phyloP scores from a whole-genome alignment of 2,797 vertebrate species.

The Tarsius wallacei region DNA sequence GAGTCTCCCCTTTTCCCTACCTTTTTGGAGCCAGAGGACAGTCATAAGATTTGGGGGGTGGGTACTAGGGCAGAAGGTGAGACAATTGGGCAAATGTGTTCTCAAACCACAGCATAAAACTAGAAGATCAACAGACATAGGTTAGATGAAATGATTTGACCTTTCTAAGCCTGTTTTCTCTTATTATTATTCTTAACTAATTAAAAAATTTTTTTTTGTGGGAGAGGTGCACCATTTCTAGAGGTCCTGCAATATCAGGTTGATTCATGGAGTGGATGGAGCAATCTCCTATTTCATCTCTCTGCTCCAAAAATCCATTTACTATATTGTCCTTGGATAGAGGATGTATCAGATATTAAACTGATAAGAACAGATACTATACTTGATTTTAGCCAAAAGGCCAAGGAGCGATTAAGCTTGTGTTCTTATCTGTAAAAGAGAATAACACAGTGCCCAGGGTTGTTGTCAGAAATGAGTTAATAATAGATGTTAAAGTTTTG shows the following conservation, averaged over 20 bases:
- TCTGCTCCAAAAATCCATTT: background rate
- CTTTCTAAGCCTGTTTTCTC: background rate
- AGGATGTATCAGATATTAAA: too few relatives aligned
- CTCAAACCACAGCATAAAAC: background rate
- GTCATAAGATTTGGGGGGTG: background rate
- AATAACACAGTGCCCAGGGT: background rate
- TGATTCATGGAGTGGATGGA: background rate
- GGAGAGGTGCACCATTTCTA: background rate
- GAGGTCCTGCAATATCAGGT: background rate
- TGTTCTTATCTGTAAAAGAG: slow-evolving; percentile 26
- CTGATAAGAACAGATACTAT: too few relatives aligned
- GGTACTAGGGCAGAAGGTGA: too few relatives aligned
- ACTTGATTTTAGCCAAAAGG: too few relatives aligned
- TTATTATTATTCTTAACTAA: too few relatives aligned
- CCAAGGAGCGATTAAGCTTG: background rate
- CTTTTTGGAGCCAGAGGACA: background rate
- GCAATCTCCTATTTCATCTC: background rate
- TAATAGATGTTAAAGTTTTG: background rate
- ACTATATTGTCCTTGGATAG: background rate
- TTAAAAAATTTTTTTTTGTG: background rate
- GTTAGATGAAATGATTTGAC: background rate
- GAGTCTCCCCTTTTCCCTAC: background rate
- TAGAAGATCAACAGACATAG: background rate
- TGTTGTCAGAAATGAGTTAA: background rate
- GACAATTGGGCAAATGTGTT: background rate